phyloP scores from a whole-genome alignment of 2,888 invertebrate species.

The Lottia gigantea region DNA sequence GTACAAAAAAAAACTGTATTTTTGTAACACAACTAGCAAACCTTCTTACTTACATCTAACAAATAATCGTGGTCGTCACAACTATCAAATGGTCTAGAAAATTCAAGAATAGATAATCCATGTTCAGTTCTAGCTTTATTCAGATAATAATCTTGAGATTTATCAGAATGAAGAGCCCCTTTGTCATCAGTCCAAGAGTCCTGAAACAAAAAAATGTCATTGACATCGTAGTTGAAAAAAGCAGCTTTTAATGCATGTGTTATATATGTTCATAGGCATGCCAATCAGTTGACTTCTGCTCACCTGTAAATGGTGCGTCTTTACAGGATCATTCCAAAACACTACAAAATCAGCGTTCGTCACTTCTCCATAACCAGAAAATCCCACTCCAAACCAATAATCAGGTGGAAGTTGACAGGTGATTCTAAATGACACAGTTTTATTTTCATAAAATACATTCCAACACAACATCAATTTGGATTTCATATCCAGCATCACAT shows the following conservation, averaged over 20 bases:
- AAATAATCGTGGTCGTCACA: slow-evolving; percentile 62
- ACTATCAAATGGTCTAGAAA: slow-evolving; percentile 57
- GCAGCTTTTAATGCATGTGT: too few species aligned
- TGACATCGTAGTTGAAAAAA: too few species aligned
- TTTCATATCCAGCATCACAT: background rate
- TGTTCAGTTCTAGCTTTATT: slow-evolving; percentile 32
- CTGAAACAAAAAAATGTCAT: slow-evolving; percentile 34
- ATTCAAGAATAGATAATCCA: slow-evolving; percentile 40
- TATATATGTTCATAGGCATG: too few species aligned
- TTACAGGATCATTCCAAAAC: slow-evolving; percentile 50
- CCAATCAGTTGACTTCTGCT: background rate
- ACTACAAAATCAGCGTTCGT: slow-evolving; percentile 54
- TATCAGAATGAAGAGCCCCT: slow-evolving; percentile 54
- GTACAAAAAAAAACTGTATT: too few species aligned
- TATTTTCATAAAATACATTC: background rate
- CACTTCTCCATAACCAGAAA: slow-evolving; percentile 52
- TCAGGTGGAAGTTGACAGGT: background rate
- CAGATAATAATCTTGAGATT: slow-evolving; percentile 57
- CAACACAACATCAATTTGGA: slow-evolving; percentile 5
- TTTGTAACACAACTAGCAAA: too few species aligned
- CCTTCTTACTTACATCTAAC: slow-evolving; percentile 55
- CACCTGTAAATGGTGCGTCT: slow-evolving; percentile 51
- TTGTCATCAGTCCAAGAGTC: slow-evolving; percentile 58
- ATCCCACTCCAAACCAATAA: slow-evolving; percentile 49
- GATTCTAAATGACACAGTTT: background rate